These are phyloP conservation scores for Orchestia grillus DNA, from an alignment of 1,140 invertebrate species.

Conservation along the genomic window DNA sequence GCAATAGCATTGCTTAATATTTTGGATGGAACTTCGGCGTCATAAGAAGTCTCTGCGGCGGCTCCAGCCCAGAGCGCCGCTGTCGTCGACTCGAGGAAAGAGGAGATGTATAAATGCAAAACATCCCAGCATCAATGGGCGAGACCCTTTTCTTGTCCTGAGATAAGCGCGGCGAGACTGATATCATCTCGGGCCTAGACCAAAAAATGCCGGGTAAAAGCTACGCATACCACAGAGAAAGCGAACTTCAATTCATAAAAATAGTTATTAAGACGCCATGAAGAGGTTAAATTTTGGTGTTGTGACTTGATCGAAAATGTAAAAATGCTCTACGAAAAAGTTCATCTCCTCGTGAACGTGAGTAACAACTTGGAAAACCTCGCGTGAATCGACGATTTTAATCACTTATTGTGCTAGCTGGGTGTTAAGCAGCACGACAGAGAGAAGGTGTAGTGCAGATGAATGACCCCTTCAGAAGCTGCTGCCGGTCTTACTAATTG, in stretches of 20 bases:
- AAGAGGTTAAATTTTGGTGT: background rate
- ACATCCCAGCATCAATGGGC: background rate
- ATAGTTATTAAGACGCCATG: background rate
- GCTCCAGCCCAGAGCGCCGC: background rate
- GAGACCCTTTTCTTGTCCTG: background rate
- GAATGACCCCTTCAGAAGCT: background rate
- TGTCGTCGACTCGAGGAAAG: background rate
- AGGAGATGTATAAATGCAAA: constrained; percentile 1
- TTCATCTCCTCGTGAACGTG: background rate
- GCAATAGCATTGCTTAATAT: background rate
- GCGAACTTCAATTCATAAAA: background rate
- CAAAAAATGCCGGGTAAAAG: background rate
- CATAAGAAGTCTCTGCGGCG: background rate
- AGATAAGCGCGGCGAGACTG: background rate
- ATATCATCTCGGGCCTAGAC: background rate
- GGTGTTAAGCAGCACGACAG: background rate
- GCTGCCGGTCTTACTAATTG: background rate
- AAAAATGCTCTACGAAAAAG: background rate
- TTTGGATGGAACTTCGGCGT: background rate
- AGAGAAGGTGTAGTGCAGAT: background rate
- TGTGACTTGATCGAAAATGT: background rate
- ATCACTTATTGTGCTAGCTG: background rate
- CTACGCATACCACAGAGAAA: background rate
- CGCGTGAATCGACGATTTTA: background rate
- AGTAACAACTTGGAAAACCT: background rate